These are phyloP conservation scores for Halcyon smyrnensis DNA, from an alignment of 2,797 vertebrate genomes.

Conservation along the genomic window DNA sequence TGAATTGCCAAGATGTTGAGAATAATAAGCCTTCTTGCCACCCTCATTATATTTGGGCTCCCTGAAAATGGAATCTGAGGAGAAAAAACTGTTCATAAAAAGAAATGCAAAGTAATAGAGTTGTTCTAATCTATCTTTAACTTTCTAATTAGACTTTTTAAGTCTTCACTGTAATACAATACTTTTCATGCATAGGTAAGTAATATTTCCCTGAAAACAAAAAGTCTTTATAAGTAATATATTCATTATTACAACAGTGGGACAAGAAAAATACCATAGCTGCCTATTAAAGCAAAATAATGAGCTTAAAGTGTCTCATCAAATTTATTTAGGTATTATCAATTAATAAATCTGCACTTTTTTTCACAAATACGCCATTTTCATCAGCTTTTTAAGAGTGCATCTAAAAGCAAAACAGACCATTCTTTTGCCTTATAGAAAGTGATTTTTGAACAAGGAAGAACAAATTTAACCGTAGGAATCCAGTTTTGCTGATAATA, in stretches of 20 bases:
- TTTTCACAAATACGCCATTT: neutral
- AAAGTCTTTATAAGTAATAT: neutral
- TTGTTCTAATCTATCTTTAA: slow-evolving; percentile 15
- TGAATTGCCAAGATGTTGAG: neutral
- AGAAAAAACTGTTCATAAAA: slow-evolving; percentile 33
- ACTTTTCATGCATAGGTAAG: neutral
- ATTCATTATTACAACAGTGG: neutral
- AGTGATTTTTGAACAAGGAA: neutral
- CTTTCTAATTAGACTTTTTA: slow-evolving; percentile 35
- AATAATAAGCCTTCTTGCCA: neutral
- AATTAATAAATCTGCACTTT: neutral
- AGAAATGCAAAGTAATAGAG: slow-evolving; percentile 13
- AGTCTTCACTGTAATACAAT: neutral
- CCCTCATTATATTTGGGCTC: neutral
- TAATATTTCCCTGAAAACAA: slow-evolving; percentile 7
- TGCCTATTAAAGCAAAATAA: neutral
- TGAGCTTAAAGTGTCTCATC: neutral
- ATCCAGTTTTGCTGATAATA: neutral
- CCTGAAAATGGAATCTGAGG: neutral
- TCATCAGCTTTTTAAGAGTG: neutral
- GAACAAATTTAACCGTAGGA: neutral
- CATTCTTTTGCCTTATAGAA: neutral
- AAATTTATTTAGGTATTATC: neutral
- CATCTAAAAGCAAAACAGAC: neutral
- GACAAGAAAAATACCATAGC: slow-evolving; percentile 1